Evolutionary conservation across 2,113 vertebrate species (phyloP).

Genomic region (Zosterops japonicus): DNA sequence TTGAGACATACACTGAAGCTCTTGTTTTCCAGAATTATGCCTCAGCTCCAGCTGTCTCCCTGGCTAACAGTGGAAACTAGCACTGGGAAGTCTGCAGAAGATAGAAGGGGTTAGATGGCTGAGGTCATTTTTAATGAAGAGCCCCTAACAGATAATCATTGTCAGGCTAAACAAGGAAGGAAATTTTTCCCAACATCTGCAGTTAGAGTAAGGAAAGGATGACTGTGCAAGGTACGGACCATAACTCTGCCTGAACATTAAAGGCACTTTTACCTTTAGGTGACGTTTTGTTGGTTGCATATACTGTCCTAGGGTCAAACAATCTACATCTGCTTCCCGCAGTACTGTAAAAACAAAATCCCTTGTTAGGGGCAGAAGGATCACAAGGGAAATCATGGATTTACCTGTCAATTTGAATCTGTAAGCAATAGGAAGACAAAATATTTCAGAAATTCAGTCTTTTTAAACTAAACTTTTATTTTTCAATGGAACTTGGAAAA

Average conservation of each 20-base stretch:
- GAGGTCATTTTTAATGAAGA: background rate
- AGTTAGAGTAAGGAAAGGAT: background rate
- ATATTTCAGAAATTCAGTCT: background rate
- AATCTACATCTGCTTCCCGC: conserved; percentile 88
- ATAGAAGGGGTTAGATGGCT: background rate
- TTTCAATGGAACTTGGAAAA: background rate
- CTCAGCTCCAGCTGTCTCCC: background rate
- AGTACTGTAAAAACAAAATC: conserved; percentile 76
- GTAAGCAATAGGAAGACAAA: background rate
- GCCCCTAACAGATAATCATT: background rate
- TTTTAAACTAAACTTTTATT: background rate
- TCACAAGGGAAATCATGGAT: background rate
- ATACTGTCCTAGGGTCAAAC: conserved; percentile 95
- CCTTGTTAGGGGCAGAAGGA: background rate
- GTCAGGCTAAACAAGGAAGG: background rate
- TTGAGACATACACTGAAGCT: background rate
- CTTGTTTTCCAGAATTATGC: background rate
- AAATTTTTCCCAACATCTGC: background rate
- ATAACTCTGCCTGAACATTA: background rate
- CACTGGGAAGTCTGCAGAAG: background rate
- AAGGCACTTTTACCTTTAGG: conserved; percentile 82
- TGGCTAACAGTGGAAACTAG: background rate
- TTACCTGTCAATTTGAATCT: background rate
- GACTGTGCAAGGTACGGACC: background rate
- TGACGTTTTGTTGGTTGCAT: conserved; percentile 98